Evolutionary conservation across 2,113 vertebrate genomes (phyloP).

Genomic region (Scytalopus superciliaris): DNA sequence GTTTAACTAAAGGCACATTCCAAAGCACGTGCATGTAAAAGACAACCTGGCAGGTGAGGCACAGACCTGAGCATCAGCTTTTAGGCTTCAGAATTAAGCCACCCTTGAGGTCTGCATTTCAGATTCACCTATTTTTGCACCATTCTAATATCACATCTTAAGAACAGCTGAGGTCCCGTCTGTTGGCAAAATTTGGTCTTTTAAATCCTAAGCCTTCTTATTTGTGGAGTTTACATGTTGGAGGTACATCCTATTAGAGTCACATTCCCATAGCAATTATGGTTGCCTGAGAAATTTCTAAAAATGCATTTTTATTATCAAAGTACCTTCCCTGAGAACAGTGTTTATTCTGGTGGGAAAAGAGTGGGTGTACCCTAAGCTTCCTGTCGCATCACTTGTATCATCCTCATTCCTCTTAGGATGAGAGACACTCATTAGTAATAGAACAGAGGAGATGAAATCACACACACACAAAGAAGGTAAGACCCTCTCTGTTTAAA

Average conservation of each 20-base stretch:
- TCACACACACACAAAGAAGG: not conserved
- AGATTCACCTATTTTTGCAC: not conserved
- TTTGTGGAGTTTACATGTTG: not conserved
- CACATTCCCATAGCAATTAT: not conserved
- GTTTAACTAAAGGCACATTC: not conserved
- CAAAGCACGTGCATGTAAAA: not conserved
- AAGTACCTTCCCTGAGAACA: conserved; percentile 13
- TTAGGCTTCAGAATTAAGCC: not conserved
- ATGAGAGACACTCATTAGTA: conserved; percentile 19
- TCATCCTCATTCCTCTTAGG: not conserved
- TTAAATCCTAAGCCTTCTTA: not conserved
- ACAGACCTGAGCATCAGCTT: not conserved
- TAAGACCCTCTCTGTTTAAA: not conserved
- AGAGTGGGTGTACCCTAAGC: conserved; percentile 31
- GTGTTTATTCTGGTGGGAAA: conserved; percentile 47
- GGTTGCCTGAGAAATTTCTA: not conserved
- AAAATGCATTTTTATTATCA: conserved; percentile 32
- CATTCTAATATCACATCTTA: not conserved
- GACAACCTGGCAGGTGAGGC: not conserved
- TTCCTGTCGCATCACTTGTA: conserved; percentile 8
- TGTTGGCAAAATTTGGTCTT: not conserved
- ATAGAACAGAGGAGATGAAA: conserved; percentile 17
- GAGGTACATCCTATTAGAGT: not conserved
- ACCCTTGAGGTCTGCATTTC: not conserved
- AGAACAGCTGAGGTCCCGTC: not conserved